A percentile compares a stretch with the other conserved stretches of the same genome.
Conservation (phyloP, 1,140 invertebrate species). For the Listronotus bonariensis region DNA sequence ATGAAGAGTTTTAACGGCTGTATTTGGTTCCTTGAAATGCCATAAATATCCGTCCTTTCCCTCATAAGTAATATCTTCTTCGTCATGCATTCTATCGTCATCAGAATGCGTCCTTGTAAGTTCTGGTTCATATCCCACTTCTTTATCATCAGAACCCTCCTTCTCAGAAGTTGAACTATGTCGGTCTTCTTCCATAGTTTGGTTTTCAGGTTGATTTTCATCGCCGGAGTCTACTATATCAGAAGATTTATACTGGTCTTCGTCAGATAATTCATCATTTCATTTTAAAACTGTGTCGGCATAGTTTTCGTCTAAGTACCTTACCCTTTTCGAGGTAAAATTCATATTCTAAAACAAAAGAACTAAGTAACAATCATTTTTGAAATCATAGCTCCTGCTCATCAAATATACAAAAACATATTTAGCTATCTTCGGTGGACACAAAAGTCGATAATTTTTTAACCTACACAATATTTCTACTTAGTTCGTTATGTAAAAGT, state of each 20-base stretch:
- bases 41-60: conserved; percentile 1
- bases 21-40: conserved; percentile 1
- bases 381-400: too few species aligned
- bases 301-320: neutral
- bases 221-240: neutral
- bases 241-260: neutral
- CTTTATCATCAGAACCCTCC: neutral
- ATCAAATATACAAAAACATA: too few species aligned
- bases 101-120: neutral
- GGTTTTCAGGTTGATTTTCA: neutral
- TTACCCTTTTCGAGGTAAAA: neutral
- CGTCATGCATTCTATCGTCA: neutral
- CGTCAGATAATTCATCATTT: neutral
- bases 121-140: neutral
- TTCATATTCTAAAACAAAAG: too few species aligned
- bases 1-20: too few species aligned
- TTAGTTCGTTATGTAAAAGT: too few species aligned
- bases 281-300: neutral
- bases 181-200: conserved; percentile 1
- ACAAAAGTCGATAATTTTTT: too few species aligned
- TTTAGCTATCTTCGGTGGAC: too few species aligned
- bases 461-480: too few species aligned
- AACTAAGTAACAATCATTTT: too few species aligned
- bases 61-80: neutral
- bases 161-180: neutral